Base-by-base conservation (phyloP, 2,797 vertebrate species). In the Podarcis siculus region DNA sequence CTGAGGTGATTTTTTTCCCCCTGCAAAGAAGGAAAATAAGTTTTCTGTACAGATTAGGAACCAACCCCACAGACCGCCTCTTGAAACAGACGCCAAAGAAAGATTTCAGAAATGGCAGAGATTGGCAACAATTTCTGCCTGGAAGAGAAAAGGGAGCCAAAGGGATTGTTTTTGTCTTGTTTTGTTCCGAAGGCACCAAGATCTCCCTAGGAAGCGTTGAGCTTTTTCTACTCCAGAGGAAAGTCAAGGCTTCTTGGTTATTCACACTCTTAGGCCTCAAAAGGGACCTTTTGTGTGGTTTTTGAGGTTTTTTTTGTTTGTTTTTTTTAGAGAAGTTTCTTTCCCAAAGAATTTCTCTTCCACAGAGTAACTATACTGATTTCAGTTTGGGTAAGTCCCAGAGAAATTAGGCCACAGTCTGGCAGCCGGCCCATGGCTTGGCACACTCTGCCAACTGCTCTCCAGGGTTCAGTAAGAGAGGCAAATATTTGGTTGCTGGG, bases 21-120 rank as follows among this genome's bases (percentile, higher is more conserved):
- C 8, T 1, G 42, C 25, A 8, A 19, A 32, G n/a, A 58, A 13
- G 13, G 49, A 69, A 66, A 79, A 78, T 55, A 79, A 82, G 32
- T 4, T 83, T 72, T 85, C 89, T 64, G 83, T 7, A 25, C 15
- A 42, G 69, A 9, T 66, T 42, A 25, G 23, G 12, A 86, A 66
- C 2, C 49, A 55, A 15, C 72, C 55, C 58, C 72, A 69, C 49
- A 39, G 85, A 67, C 0, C 0, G 78, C 21, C 87, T 93, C 89
- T 94, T 91, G 77, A 86, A 72, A 49, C 27, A 23, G 83, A 91
- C 67, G 87, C 83, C 91, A 94, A 64, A 87, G 21, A 88, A 90
- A 9, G 4, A 21, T 89, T 95, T 89, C 87, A 94, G 86, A 93
- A 76, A 90, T 49, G 80, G 9, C n/a, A 32, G 1, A 15, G 75